Base-by-base conservation (phyloP, 2,797 vertebrate genomes). In the Moxostoma hubbsi region DNA sequence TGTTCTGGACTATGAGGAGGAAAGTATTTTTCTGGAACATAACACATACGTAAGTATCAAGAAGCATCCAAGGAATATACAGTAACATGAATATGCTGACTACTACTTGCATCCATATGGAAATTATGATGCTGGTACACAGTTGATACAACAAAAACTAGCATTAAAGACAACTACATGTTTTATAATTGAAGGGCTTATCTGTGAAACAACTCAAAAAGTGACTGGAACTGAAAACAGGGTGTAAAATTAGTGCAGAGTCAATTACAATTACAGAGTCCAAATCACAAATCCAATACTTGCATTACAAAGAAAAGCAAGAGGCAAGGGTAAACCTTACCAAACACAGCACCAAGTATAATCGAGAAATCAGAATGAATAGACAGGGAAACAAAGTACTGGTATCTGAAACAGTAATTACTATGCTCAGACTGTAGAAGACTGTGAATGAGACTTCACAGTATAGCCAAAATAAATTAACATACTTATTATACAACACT, bases 261-360 rank as follows among this genome's bases (percentile, higher is more conserved):
- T 75, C 43, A 49, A 65, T 65, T 55, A 13, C 43, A 49, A 65
- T 65, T 55, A 13, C 49, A 49, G 6, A 66, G 16, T 15, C 15
- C 43, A 75, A 55, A 55, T 75, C 7, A 47, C 51, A 66, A 55
- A 65, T 65, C 36, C 61, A 55, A 47, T 65, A 47, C 36, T 55
- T 49, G 15, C 55, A 65, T 75, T 66, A 8, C 11, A 75, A 66
- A 66, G 53, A n/a, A 46, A 65, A 11, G 10, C 9, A 54, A 51
- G 12, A 57, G 53, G 7, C 69, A 71, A 9, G 24, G 13, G 1
- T 47, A 24, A 59, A 24, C 11, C 36, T 15, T 9, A 50, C 11
- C 16, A 59, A 49, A 61, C 55, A 50, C 45, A 49, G 46, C 16
- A 50, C 9, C 15, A 57, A 46, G 3, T 45, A 5, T 73, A 6